These are phyloP conservation scores for Megalurothrips usitatus DNA, from an alignment of 2,888 invertebrate species.

Conservation along the genomic window DNA sequence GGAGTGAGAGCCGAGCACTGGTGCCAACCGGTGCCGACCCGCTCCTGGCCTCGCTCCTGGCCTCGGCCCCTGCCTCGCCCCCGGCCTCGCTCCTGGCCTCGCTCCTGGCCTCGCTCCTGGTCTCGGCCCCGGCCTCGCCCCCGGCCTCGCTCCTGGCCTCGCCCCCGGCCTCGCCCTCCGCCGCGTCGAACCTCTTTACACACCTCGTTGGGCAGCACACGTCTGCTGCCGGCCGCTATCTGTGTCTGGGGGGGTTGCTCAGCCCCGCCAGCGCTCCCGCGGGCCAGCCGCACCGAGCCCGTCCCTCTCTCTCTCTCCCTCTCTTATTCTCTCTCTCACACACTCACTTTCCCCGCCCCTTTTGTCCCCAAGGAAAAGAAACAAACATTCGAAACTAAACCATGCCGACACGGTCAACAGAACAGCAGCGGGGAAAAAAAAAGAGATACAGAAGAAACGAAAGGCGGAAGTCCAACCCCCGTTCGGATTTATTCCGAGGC, in stretches of 20 bases:
- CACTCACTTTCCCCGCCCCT: neutral
- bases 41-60: too few relatives aligned
- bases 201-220: neutral
- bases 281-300: neutral
- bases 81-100: too few relatives aligned
- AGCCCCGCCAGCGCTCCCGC: neutral
- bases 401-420: too few relatives aligned
- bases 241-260: neutral
- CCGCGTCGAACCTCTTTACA: conserved; percentile 17
- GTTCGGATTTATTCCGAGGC: neutral
- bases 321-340: neutral
- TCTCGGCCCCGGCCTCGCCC: too few relatives aligned
- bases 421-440: neutral
- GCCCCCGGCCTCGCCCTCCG: neutral
- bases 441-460: neutral
- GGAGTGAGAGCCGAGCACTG: too few relatives aligned
- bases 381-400: too few relatives aligned
- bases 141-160: neutral
- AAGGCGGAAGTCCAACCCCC: neutral
- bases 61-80: too few relatives aligned
- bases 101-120: too few relatives aligned
- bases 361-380: neutral
- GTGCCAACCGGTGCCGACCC: too few relatives aligned
- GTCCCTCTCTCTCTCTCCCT: neutral
- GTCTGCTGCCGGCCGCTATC: conserved; percentile 2